Evolutionary conservation across 2,113 vertebrate genomes (phyloP), one percentile per base, ranked within the genome.

Genomic region (Podiceps cristatus): DNA sequence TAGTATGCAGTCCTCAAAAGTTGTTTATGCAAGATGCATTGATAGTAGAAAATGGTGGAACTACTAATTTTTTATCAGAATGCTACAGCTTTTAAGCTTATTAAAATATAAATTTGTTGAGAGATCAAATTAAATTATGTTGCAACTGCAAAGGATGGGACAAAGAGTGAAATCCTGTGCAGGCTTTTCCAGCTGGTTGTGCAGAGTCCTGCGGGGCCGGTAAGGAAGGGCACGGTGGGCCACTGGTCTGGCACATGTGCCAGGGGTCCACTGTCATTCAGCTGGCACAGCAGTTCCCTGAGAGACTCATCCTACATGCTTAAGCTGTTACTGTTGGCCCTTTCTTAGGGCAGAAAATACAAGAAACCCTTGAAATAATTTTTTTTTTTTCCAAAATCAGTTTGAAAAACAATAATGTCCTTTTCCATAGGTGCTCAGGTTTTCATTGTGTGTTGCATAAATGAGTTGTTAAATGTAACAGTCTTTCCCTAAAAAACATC

Each of bases 201-300:
- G 96, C 96, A 84, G 94, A 97, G 95, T 98, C 97, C 97, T 98
- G 97, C 97, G 83, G 42, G 95, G 89, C 63, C 3, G 60, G 35
- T 78, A 80, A 88, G 69, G 53, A 77, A 27, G 85, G 49, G 62
- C 83, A 13, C 33, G 5, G 63, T 84, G 94, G 90, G 93, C 86
- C 66, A 49, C 67, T 71, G 87, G 68, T 77, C 82, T 76, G 73
- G 72, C 8, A 33, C 86, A 85, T 91, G 97, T 93, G 55, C 82
- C 13, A 98, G 42, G 42, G 42, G 98, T 97, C 60, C 86, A 56
- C 97, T 98, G 98, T 98, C 98, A 96, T 98, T 98, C 98, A 98
- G 96, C 80, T 47, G 80, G 71, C 98, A 98, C 96, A 97, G 98
- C 98, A 97, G 98, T 98, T 99, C 98, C 98, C 97, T 96, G 94